Conservation (phyloP, 2,113 vertebrate genomes). For the Crotalus viridis region DNA sequence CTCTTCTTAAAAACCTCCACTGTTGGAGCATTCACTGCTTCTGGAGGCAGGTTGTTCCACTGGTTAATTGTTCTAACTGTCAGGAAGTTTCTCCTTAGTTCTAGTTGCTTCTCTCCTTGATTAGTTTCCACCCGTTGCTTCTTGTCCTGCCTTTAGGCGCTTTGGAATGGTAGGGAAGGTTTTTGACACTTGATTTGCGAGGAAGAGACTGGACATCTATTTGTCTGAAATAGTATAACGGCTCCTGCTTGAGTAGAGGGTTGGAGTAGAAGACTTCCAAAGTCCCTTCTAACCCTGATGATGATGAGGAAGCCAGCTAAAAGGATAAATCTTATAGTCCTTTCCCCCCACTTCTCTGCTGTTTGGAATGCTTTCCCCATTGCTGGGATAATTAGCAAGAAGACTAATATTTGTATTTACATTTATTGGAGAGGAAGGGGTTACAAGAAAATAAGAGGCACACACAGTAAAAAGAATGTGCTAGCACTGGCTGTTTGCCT, state of each 20-base stretch:
- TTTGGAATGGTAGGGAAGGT: background rate
- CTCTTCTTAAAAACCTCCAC: no score
- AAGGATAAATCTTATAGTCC: background rate
- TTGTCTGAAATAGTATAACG: no score
- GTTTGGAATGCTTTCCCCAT: background rate
- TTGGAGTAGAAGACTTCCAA: no score
- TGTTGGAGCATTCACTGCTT: no score
- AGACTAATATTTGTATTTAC: background rate
- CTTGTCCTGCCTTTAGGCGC: no score
- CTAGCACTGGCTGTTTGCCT: background rate
- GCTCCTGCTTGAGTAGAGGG: no score
- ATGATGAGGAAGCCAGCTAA: background rate
- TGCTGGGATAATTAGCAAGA: background rate
- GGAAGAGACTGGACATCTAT: no score
- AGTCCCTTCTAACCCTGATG: background rate
- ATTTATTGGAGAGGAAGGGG: background rate
- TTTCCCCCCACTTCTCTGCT: background rate
- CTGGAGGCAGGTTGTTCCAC: no score
- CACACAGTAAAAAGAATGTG: background rate
- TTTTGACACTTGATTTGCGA: background rate
- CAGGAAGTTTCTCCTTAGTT: no score
- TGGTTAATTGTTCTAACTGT: no score
- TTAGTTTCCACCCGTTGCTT: no score
- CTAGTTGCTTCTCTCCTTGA: no score
- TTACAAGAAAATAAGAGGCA: background rate